phyloP scores from a whole-genome alignment of 2,797 vertebrate genomes.

The Cebuella pygmaea region DNA sequence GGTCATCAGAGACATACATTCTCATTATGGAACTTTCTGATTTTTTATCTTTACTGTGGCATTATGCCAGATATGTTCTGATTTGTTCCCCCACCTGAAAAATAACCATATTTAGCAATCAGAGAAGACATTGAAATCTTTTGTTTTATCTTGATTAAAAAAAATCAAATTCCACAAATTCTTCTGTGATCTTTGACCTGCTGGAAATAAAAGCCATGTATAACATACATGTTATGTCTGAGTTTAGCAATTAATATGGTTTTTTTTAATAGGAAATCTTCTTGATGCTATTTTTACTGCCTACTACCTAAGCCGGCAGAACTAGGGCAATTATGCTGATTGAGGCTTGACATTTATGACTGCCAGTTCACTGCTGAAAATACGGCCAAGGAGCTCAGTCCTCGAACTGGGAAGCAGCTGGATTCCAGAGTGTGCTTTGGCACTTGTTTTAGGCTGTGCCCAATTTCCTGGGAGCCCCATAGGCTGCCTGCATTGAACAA shows the following conservation, averaged over 20 bases:
- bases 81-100: background rate
- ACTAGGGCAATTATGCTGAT: slow-evolving; percentile 63
- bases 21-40: background rate
- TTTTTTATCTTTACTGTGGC: background rate
- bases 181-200: slow-evolving; percentile 9
- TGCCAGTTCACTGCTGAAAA: slow-evolving; percentile 55
- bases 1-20: background rate
- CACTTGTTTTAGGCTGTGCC: background rate
- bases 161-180: slow-evolving; percentile 33
- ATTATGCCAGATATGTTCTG: background rate
- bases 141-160: slow-evolving; percentile 48
- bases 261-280: slow-evolving; percentile 22
- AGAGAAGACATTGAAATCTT: background rate
- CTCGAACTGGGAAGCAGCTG: slow-evolving; percentile 44
- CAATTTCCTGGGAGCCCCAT: slow-evolving; percentile 7
- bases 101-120: background rate
- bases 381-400: slow-evolving; percentile 22
- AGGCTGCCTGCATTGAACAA: background rate
- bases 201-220: background rate
- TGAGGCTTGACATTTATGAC: slow-evolving; percentile 69
- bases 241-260: background rate
- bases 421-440: background rate
- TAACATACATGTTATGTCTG: background rate
- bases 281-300: slow-evolving; percentile 46
- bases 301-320: slow-evolving; percentile 54